A percentile compares a stretch with the other conserved stretches of the same genome.
Conservation (phyloP, 1,140 invertebrate genomes). For the Idris sp. region DNA sequence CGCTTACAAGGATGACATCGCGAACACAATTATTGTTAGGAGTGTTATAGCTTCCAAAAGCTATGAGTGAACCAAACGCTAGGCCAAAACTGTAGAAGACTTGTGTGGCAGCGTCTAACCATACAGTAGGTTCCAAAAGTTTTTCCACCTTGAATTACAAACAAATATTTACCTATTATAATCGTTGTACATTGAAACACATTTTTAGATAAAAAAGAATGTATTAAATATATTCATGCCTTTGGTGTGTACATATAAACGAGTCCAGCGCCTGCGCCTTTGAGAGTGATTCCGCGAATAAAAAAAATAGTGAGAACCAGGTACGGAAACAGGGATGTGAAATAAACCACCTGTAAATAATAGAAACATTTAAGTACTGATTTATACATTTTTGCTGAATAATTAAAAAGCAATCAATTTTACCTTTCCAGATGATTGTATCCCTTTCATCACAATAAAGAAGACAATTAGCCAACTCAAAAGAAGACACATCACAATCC, state of each 20-base stretch:
- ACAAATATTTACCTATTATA: too few species aligned
- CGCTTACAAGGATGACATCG: constrained; percentile 92
- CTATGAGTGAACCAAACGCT: constrained; percentile 94
- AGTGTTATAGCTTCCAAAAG: constrained; percentile 94
- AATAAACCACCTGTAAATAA: constrained; percentile 93
- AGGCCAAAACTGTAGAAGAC: constrained; percentile 97
- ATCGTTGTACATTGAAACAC: too few species aligned
- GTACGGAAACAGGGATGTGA: constrained; percentile 97
- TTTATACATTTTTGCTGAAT: too few species aligned
- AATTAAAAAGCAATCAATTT: too few species aligned
- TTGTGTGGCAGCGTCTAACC: constrained; percentile 96
- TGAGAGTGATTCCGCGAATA: constrained; percentile 92
- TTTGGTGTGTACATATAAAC: constrained; percentile 95
- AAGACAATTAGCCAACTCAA: constrained; percentile 97
- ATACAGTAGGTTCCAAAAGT: constrained; percentile 88
- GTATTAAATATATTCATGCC: constrained; percentile 74
- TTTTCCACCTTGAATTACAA: constrained; percentile 83
- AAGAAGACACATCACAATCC: constrained; percentile 94
- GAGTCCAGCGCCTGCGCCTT: constrained; percentile 91
- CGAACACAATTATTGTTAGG: constrained; percentile 93
- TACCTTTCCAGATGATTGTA: constrained; percentile 87
- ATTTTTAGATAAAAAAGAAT: too few species aligned
- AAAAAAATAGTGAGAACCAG: constrained; percentile 97
- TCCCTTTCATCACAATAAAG: constrained; percentile 98
- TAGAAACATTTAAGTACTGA: too few species aligned